Conservation (phyloP, 2,113 vertebrate species). For the Falco punctatus region DNA sequence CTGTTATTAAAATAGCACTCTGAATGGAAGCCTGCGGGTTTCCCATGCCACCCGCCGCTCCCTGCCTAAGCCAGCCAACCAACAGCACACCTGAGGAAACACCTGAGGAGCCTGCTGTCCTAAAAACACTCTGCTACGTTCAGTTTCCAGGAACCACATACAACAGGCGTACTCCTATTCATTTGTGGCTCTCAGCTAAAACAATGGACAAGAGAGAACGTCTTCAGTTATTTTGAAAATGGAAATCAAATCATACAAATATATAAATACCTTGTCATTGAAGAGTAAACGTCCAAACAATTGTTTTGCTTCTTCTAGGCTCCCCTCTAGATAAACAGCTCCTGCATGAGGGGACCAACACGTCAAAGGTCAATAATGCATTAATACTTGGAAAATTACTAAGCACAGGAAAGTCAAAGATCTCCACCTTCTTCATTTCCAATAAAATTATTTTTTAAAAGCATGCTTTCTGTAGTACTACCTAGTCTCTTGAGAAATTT, state of each 20-base stretch:
- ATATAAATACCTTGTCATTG: conserved; percentile 84
- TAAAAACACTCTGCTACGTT: background rate
- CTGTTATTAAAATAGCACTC: background rate
- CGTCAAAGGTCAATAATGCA: background rate
- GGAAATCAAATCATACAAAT: background rate
- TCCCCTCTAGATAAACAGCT: conserved; percentile 96
- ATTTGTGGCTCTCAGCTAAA: background rate
- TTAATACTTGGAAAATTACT: conserved; percentile 37
- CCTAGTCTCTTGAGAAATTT: background rate
- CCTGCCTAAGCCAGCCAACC: background rate
- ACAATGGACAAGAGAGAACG: background rate
- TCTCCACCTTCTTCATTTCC: background rate
- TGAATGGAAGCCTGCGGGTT: background rate
- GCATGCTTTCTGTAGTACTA: background rate
- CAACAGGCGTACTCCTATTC: background rate
- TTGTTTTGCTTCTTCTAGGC: conserved; percentile 90
- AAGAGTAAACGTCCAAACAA: conserved; percentile 96
- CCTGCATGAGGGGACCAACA: conserved; percentile 73
- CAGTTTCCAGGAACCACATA: background rate
- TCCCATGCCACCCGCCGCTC: background rate
- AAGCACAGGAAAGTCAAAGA: background rate
- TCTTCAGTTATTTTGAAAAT: background rate
- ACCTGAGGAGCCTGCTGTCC: background rate
- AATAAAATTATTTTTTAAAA: background rate
- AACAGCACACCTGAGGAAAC: background rate